Conservation (phyloP, 2,888 invertebrate genomes). For the Thera obeliscata region DNA sequence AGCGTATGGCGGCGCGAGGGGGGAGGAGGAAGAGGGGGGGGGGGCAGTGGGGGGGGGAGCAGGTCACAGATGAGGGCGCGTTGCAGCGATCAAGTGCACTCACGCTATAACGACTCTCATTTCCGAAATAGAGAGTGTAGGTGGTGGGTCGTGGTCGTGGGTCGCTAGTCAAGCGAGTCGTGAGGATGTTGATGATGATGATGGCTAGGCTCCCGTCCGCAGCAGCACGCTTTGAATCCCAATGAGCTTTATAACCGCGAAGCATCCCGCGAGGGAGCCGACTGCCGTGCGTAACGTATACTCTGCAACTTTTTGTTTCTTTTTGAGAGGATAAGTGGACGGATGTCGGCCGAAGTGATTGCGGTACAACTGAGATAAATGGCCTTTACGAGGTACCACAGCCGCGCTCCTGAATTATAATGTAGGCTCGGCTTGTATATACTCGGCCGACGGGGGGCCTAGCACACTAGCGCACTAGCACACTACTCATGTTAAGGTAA, state of each 20-base stretch:
- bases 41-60: not conserved
- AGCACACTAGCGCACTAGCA: too few species aligned
- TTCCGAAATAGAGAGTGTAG: too few species aligned
- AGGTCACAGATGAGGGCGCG: not conserved
- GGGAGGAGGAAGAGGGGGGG: too few species aligned
- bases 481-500: too few species aligned
- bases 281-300: constrained; percentile 25
- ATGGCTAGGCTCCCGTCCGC: not conserved
- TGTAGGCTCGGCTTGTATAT: constrained; percentile 15
- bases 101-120: not conserved
- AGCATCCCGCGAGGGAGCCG: constrained; percentile 17
- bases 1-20: constrained; percentile 2
- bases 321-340: constrained; percentile 22
- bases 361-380: constrained; percentile 27
- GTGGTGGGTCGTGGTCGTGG: too few species aligned
- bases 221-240: constrained; percentile 27
- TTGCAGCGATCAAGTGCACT: not conserved
- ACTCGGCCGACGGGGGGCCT: not conserved
- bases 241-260: constrained; percentile 30
- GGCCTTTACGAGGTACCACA: constrained; percentile 10
- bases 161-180: too few species aligned
- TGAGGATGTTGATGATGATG: not conserved
- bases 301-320: constrained; percentile 27
- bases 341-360: constrained; percentile 22
- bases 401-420: constrained; percentile 3